phyloP scores from a whole-genome alignment of 1,140 invertebrate species.

The Zelostemma sp. region DNA sequence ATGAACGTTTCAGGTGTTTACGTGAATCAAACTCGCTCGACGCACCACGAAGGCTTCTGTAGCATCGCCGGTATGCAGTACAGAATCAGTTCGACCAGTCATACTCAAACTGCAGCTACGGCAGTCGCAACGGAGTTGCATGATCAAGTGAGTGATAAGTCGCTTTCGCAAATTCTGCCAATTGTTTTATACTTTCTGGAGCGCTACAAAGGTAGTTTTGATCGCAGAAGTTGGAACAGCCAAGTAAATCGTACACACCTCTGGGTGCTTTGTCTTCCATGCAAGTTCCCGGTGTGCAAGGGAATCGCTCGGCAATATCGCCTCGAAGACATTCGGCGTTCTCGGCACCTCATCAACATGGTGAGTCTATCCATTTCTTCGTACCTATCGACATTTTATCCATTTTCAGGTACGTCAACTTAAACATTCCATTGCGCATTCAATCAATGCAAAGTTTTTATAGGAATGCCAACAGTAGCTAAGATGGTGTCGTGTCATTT shows the following conservation, averaged over 20 bases:
- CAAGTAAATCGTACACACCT: conserved; percentile 81
- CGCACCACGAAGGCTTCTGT: conserved; percentile 85
- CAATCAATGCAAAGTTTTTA: too few species aligned
- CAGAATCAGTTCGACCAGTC: conserved; percentile 80
- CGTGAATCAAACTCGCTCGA: conserved; percentile 80
- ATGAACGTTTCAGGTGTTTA: conserved; percentile 74
- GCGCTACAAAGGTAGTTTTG: conserved; percentile 7
- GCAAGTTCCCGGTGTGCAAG: conserved; percentile 79
- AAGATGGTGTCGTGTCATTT: too few species aligned
- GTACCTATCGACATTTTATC: too few species aligned
- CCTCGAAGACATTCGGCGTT: conserved; percentile 68
- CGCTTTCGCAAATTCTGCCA: too few species aligned
- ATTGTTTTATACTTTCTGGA: neutral
- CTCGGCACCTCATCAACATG: conserved; percentile 68
- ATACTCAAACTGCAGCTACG: conserved; percentile 83
- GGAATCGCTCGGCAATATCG: conserved; percentile 70
- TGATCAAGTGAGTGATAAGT: conserved; percentile 65
- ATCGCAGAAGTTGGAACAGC: conserved; percentile 64
- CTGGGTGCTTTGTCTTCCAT: conserved; percentile 87
- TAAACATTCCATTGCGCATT: too few species aligned
- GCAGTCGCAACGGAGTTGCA: conserved; percentile 76
- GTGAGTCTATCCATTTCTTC: conserved; percentile 54
- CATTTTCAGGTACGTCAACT: too few species aligned
- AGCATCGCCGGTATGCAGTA: conserved; percentile 87
- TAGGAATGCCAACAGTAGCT: too few species aligned